phyloP scores from a whole-genome alignment of 1,140 invertebrate genomes.

The Protaetia brevitarsis region DNA sequence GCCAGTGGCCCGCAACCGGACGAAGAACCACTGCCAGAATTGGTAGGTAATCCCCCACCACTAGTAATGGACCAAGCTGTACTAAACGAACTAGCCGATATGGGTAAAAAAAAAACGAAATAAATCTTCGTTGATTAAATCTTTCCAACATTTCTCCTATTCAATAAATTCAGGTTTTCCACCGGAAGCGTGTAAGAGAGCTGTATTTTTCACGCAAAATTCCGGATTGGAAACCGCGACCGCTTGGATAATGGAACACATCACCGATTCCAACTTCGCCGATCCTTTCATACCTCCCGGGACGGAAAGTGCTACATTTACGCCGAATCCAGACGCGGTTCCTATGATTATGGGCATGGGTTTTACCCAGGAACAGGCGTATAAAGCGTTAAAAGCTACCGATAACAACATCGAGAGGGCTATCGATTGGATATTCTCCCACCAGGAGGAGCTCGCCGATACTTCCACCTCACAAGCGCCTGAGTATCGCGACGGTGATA shows the following conservation, averaged over 20 bases:
- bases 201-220: constrained; percentile 84
- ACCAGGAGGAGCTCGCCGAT: constrained; percentile 71
- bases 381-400: constrained; percentile 80
- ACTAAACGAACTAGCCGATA: constrained; percentile 59
- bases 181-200: constrained; percentile 80
- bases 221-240: constrained; percentile 81
- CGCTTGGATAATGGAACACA: constrained; percentile 96
- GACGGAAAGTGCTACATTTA: constrained; percentile 44
- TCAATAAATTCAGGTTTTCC: constrained; percentile 76
- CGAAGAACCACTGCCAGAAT: constrained; percentile 81
- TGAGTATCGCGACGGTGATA: constrained; percentile 63
- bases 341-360: constrained; percentile 83
- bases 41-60: constrained; percentile 51
- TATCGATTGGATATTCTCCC: constrained; percentile 96
- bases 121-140: not conserved
- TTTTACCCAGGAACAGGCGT: constrained; percentile 78
- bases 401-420: constrained; percentile 89
- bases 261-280: constrained; percentile 83
- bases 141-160: constrained; percentile 37
- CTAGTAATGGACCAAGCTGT: constrained; percentile 61
- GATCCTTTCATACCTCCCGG: constrained; percentile 73
- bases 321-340: constrained; percentile 54
- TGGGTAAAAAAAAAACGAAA: constrained; percentile 38
- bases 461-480: constrained; percentile 53
- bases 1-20: constrained; percentile 73